These are phyloP conservation scores for Poeciliopsis turrubarensis DNA, from an alignment of 2,113 vertebrate species.

Conservation along the genomic window DNA sequence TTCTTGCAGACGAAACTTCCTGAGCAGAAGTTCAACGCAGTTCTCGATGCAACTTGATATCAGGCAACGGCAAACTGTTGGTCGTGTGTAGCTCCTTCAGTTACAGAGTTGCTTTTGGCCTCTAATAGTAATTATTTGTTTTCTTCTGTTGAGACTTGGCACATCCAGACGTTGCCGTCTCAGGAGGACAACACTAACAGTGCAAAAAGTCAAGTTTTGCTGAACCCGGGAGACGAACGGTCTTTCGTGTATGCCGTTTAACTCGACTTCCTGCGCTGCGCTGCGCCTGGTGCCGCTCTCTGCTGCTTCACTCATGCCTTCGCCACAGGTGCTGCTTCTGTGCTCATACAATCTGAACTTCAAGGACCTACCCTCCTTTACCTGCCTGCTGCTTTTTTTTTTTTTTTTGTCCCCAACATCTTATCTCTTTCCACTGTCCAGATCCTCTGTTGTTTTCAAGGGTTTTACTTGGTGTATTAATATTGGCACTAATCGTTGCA, in stretches of 20 bases:
- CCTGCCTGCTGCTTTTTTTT: neutral
- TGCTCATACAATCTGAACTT: constrained; percentile 68
- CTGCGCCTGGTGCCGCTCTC: constrained; percentile 17
- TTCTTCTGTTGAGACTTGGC: constrained; percentile 24
- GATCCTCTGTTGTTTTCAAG: constrained; percentile 9
- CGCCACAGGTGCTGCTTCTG: constrained; percentile 68
- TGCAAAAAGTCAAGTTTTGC: constrained; percentile 19
- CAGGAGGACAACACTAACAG: constrained; percentile 56
- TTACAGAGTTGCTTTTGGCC: constrained; percentile 28
- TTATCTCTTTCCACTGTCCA: constrained; percentile 8
- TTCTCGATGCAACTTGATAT: neutral
- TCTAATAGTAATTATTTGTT: constrained; percentile 16
- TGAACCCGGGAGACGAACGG: neutral
- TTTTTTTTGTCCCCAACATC: neutral
- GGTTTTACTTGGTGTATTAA: constrained; percentile 36
- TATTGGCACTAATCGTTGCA: constrained; percentile 22
- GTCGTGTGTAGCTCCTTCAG: constrained; percentile 22
- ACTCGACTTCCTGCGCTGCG: constrained; percentile 6
- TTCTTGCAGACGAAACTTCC: constrained; percentile 1
- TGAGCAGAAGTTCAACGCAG: neutral
- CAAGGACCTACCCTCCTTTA: constrained; percentile 34
- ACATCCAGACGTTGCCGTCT: constrained; percentile 25
- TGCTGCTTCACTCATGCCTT: constrained; percentile 60
- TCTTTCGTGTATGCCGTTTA: neutral
- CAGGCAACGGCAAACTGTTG: constrained; percentile 11